phyloP scores from a whole-genome alignment of 1,140 invertebrate genomes.

The Ditylenchus dipsaci region DNA sequence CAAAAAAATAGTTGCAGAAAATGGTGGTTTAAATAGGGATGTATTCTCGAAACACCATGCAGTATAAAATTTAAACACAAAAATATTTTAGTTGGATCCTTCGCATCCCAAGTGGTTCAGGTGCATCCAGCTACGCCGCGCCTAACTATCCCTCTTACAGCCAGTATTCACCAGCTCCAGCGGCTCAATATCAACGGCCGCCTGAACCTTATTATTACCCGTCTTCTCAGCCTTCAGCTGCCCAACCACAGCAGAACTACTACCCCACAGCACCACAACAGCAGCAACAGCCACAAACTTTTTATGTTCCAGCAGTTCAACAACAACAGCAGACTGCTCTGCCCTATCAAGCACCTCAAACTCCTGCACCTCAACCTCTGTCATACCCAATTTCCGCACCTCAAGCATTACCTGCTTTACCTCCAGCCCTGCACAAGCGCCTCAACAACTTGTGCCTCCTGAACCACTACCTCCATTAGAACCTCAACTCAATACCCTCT shows the following conservation, averaged over 20 bases:
- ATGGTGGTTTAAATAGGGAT: no score
- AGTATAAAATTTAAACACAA: no score
- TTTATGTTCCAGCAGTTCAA: neutral
- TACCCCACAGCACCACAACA: neutral
- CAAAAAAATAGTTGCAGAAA: no score
- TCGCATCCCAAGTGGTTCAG: neutral
- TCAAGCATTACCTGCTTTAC: neutral
- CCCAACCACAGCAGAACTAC: neutral
- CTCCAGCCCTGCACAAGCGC: neutral
- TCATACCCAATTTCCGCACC: neutral
- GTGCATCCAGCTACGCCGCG: neutral
- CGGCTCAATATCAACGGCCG: neutral
- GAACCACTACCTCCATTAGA: neutral
- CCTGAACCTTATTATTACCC: neutral
- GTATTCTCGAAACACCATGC: no score
- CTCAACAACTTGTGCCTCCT: neutral
- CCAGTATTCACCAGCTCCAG: neutral
- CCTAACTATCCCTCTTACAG: neutral
- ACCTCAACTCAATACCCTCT: constrained; percentile 18
- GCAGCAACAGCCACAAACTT: neutral
- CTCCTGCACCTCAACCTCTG: neutral
- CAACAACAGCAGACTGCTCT: constrained; percentile 4
- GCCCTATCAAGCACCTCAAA: neutral
- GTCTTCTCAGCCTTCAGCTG: neutral
- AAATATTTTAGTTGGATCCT: no score